Evolutionary conservation across 2,797 vertebrate species (phyloP).

Genomic region (Adrianichthys oophorus): DNA sequence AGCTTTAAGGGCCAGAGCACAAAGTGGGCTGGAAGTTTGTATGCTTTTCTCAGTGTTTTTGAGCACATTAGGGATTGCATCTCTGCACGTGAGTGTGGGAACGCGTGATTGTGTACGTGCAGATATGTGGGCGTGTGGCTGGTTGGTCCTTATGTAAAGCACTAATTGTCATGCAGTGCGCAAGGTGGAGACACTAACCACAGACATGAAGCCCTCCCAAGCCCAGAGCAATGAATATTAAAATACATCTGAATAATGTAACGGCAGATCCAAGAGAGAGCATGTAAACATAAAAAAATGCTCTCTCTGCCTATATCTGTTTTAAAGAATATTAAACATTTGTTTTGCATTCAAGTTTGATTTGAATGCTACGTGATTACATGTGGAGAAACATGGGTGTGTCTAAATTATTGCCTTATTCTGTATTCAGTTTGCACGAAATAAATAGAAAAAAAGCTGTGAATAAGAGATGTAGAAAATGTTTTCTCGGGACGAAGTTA

Average conservation of each 20-base stretch:
- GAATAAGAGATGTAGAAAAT: no score
- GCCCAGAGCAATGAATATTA: slow-evolving; percentile 60
- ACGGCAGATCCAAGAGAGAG: slow-evolving; percentile 30
- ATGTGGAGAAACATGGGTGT: slow-evolving; percentile 6
- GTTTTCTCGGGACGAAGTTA: no score
- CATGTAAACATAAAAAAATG: slow-evolving; percentile 59
- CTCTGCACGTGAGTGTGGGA: not conserved
- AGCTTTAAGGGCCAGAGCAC: slow-evolving; percentile 13
- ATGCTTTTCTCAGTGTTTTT: slow-evolving; percentile 32
- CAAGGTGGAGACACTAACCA: slow-evolving; percentile 57
- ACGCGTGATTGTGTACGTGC: slow-evolving; percentile 13
- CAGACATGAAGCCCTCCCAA: slow-evolving; percentile 52
- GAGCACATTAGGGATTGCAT: slow-evolving; percentile 24
- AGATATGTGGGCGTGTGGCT: slow-evolving; percentile 43
- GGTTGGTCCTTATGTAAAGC: slow-evolving; percentile 63
- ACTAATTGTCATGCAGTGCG: slow-evolving; percentile 70
- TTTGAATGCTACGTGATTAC: slow-evolving; percentile 4
- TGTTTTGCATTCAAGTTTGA: slow-evolving; percentile 9
- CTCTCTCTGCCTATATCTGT: slow-evolving; percentile 10
- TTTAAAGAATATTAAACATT: slow-evolving; percentile 19
- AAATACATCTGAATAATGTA: slow-evolving; percentile 60
- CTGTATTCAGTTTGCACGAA: no score
- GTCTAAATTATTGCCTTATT: no score
- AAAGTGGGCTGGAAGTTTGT: slow-evolving; percentile 38
- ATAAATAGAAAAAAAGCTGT: no score